Evolutionary conservation across 1,140 invertebrate species (phyloP), one percentile per base, ranked within the genome.

Genomic region (Glossosoma conforme): DNA sequence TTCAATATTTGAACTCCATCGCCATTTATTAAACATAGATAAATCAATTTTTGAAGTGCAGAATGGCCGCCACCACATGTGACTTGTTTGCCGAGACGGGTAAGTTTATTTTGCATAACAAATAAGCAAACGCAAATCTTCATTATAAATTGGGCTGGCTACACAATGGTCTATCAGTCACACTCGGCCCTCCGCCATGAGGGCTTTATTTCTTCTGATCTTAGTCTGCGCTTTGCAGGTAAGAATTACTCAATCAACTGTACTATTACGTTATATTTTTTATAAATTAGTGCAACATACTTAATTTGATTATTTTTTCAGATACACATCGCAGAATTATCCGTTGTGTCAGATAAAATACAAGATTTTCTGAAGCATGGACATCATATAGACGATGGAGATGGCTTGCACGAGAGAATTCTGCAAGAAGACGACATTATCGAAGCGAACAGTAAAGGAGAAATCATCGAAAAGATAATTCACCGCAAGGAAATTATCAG

Each of bases 171-270:
- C 2, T 43, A 58, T 58, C 55, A 58, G 55, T 58, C 51, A 45
- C 18, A 50, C 46, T 44, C 44, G 41, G 46, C 51, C 55, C 50
- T 58, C 55, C 45, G 55, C 46, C 36, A 58, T 58, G 55, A 58
- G 51, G 55, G 55, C 50, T 24, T 35, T 40, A 24, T 25, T 53
- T 40, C 49, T 58, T 51, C 55, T 58, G 55, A 58, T 58, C 55
- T 52, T 58, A 50, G 38, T 58, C 55, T 58, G 55, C 55, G 49
- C 46, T 22, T 45, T 52, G 55, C 55, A 58, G 55, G 55, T 58
- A 58, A 48, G n/a, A n/a, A n/a, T n/a, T n/a, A n/a, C n/a, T n/a
- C n/a, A n/a, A n/a, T n/a, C n/a, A 15, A 13, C 17, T n/a, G n/a
- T n/a, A n/a, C n/a, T n/a, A n/a, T n/a, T n/a, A 30, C n/a, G n/a